A percentile compares a stretch with the other conserved stretches of the same genome.
These are phyloP conservation scores for Eupithecia exiguata DNA, from an alignment of 2,888 invertebrate species.

Conservation along the genomic window DNA sequence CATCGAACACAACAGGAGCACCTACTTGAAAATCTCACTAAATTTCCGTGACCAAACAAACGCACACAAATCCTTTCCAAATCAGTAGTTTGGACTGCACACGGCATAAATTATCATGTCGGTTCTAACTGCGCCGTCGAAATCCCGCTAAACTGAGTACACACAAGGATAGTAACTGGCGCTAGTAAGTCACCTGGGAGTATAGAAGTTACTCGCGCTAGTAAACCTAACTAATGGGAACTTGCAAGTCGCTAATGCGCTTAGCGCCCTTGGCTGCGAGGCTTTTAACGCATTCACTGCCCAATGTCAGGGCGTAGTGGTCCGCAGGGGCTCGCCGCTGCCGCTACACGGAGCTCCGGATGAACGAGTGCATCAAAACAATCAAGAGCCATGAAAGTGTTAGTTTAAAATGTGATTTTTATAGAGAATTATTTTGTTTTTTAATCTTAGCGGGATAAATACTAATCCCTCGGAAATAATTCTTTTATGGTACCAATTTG, in stretches of 20 bases:
- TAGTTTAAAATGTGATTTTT: too few species aligned
- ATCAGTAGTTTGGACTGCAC: slow-evolving; percentile 45
- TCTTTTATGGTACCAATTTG: too few species aligned
- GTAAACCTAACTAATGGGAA: not conserved
- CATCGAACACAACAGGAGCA: too few species aligned
- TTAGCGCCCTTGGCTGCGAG: not conserved
- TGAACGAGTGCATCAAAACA: too few species aligned
- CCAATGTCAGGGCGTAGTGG: too few species aligned
- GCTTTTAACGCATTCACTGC: too few species aligned
- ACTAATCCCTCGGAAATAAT: too few species aligned
- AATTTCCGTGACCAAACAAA: slow-evolving; percentile 32
- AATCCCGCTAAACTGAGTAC: slow-evolving; percentile 26
- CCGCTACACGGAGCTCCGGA: too few species aligned
- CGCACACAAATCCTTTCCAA: slow-evolving; percentile 41
- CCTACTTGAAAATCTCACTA: slow-evolving; percentile 22
- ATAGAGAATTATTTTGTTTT: too few species aligned
- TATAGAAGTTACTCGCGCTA: not conserved
- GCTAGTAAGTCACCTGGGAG: slow-evolving; percentile 10
- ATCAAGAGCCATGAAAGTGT: too few species aligned
- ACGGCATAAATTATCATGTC: slow-evolving; percentile 44
- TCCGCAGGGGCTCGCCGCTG: too few species aligned
- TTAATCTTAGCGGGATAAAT: too few species aligned
- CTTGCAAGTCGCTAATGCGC: not conserved
- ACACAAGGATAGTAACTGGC: slow-evolving; percentile 23
- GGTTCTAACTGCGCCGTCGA: slow-evolving; percentile 38